Conservation (phyloP, 2,797 vertebrate species). For the Enteromius argenteus region DNA sequence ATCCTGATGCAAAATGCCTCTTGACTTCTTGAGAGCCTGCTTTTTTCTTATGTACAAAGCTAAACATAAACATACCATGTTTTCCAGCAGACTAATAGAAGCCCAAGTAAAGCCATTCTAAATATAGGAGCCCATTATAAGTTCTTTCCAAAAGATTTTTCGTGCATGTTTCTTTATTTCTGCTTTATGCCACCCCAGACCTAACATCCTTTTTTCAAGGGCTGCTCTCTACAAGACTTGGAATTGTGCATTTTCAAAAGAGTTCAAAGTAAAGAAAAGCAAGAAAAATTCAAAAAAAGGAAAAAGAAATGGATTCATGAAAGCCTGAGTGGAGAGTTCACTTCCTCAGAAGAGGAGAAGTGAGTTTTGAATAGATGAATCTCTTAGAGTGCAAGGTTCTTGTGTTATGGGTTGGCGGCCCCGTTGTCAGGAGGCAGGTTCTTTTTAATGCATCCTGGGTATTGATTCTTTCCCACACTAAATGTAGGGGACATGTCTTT, state of each 20-base stretch:
- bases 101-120: conserved; percentile 60
- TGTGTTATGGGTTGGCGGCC: conserved; percentile 61
- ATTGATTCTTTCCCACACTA: conserved; percentile 83
- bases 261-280: conserved; percentile 28
- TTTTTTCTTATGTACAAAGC: not conserved
- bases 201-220: conserved; percentile 65
- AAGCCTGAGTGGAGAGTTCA: conserved; percentile 67
- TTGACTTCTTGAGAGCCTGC: not conserved
- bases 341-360: conserved; percentile 55
- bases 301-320: conserved; percentile 61
- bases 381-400: conserved; percentile 64
- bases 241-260: conserved; percentile 40
- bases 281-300: conserved; percentile 58
- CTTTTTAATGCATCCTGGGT: conserved; percentile 78
- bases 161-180: not conserved
- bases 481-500: conserved; percentile 86
- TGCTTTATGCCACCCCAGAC: conserved; percentile 14
- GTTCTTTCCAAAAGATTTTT: conserved; percentile 13
- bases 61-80: not conserved
- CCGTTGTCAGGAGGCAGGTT: conserved; percentile 57
- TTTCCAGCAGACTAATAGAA: not conserved
- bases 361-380: conserved; percentile 70
- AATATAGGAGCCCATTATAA: not conserved
- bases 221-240: conserved; percentile 68
- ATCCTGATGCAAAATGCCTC: not conserved